A percentile compares a stretch with the other conserved stretches of the same genome.
Evolutionary conservation across 2,797 vertebrate species (phyloP).

Genomic region (Urocyon cinereoargenteus): DNA sequence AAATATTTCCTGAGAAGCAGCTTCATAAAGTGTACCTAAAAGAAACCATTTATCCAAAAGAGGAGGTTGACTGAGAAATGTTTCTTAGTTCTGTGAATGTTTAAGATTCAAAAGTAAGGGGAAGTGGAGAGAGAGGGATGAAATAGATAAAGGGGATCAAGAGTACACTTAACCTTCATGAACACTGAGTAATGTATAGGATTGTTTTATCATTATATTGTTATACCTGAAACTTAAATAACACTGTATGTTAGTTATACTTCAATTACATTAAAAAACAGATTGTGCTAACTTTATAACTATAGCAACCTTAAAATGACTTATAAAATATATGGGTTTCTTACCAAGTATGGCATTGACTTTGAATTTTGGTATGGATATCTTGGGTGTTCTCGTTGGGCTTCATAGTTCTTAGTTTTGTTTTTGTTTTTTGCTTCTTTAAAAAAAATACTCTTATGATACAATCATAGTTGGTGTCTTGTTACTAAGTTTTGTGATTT

Average conservation of each 20-base stretch:
- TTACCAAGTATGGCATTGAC: slow-evolving; percentile 2
- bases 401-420: background rate
- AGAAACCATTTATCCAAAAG: slow-evolving; percentile 38
- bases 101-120: slow-evolving; percentile 34
- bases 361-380: background rate
- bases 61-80: slow-evolving; percentile 53
- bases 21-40: background rate
- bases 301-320: background rate
- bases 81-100: background rate
- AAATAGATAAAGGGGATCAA: background rate
- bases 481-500: slow-evolving; percentile 1
- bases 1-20: slow-evolving; percentile 40
- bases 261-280: background rate
- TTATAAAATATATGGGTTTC: background rate
- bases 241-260: background rate
- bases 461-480: slow-evolving; percentile 22
- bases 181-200: background rate
- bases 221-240: background rate
- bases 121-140: background rate
- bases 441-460: background rate
- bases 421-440: slow-evolving; percentile 37
- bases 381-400: slow-evolving; percentile 33
- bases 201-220: background rate
- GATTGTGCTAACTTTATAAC: slow-evolving; percentile 8
- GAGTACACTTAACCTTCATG: background rate